Percentiles rank a stretch among this genome's conserved stretches.
These are phyloP conservation scores for Brachycybe producta DNA, from an alignment of 2,888 invertebrate species.

Conservation along the genomic window DNA sequence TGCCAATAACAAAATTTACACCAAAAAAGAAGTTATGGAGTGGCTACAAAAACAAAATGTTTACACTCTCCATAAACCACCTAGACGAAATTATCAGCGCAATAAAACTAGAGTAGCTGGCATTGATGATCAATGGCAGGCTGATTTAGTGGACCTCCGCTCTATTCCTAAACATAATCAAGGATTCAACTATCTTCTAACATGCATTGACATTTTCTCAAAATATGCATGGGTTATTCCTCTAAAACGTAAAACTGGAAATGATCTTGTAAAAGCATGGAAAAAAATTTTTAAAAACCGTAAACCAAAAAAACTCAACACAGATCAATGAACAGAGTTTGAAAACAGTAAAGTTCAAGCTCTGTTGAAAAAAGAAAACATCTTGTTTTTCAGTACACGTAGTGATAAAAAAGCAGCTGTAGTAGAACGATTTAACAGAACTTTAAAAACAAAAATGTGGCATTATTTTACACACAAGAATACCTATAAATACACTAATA, in stretches of 20 bases:
- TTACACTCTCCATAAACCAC: too few species aligned
- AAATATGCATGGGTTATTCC: slow-evolving; percentile 24
- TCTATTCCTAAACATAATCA: slow-evolving; percentile 20
- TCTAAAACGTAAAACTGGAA: slow-evolving; percentile 24
- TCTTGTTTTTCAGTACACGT: slow-evolving; percentile 2
- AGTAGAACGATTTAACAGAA: slow-evolving; percentile 23
- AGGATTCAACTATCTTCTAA: slow-evolving; percentile 23
- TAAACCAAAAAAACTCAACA: slow-evolving; percentile 21
- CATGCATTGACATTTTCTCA: slow-evolving; percentile 25
- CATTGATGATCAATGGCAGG: slow-evolving; percentile 25
- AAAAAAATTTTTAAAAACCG: slow-evolving; percentile 19
- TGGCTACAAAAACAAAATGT: too few species aligned
- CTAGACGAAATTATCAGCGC: too few species aligned
- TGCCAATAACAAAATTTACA: too few species aligned
- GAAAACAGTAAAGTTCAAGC: slow-evolving; percentile 18
- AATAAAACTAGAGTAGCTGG: slow-evolving; percentile 21
- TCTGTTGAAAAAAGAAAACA: background rate
- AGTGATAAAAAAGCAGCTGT: slow-evolving; percentile 22
- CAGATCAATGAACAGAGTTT: slow-evolving; percentile 25
- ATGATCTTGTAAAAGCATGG: slow-evolving; percentile 20
- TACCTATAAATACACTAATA: background rate
- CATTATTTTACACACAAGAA: slow-evolving; percentile 3
- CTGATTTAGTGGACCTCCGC: slow-evolving; percentile 24
- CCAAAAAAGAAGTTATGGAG: too few species aligned
- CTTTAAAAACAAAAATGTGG: slow-evolving; percentile 22